Evolutionary conservation across 2,888 invertebrate species (phyloP).

Genomic region (Dascillus cervinus): DNA sequence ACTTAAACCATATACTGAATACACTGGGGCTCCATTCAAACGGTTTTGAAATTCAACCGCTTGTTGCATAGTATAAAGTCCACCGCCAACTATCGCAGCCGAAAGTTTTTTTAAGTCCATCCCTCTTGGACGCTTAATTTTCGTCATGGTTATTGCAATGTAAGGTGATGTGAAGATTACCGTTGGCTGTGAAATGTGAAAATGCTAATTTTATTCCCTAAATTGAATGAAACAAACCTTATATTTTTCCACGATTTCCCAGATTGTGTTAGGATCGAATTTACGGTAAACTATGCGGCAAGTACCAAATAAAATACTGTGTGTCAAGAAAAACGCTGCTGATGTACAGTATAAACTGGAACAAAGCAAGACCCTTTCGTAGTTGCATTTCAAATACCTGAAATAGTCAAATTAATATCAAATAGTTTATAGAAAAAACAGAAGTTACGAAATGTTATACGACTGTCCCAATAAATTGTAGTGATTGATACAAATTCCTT

Average conservation of each 20-base stretch:
- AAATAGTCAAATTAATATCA: too few species aligned
- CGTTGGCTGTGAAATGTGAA: slow-evolving; percentile 21
- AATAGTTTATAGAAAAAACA: too few species aligned
- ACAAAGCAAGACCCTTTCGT: too few species aligned
- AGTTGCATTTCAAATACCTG: too few species aligned
- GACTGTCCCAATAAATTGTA: slow-evolving; percentile 8
- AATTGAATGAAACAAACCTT: too few species aligned
- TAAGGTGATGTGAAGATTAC: slow-evolving; percentile 24
- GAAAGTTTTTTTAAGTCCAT: slow-evolving; percentile 29
- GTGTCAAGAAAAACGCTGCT: slow-evolving; percentile 22
- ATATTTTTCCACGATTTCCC: slow-evolving; percentile 29
- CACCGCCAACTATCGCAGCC: slow-evolving; percentile 28
- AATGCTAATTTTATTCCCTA: too few species aligned
- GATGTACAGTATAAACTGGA: too few species aligned
- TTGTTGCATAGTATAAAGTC: slow-evolving; percentile 22
- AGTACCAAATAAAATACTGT: slow-evolving; percentile 21
- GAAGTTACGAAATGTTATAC: not conserved
- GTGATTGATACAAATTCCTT: slow-evolving; percentile 30
- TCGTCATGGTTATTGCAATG: slow-evolving; percentile 24
- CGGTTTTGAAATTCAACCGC: slow-evolving; percentile 27
- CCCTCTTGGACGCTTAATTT: slow-evolving; percentile 29
- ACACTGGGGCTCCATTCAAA: slow-evolving; percentile 31
- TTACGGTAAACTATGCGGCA: slow-evolving; percentile 23
- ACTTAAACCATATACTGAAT: slow-evolving; percentile 32
- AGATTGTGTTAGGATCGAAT: slow-evolving; percentile 23